Base-by-base conservation (phyloP, 2,797 vertebrate species). In the Microhierax caerulescens region DNA sequence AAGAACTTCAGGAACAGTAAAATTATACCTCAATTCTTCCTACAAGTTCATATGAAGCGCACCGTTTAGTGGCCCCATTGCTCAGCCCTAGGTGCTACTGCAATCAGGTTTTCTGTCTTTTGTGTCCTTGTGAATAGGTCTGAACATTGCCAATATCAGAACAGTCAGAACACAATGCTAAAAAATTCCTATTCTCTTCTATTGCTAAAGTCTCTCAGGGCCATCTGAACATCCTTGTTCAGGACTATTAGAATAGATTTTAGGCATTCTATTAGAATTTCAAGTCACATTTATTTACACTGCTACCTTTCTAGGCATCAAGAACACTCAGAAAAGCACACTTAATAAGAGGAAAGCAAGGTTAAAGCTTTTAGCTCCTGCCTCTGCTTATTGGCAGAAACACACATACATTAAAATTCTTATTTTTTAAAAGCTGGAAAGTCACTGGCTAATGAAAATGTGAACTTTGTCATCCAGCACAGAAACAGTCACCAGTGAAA, bases 21-120 rank as follows among this genome's bases (percentile, higher is more conserved):
- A 94, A 96, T 95, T 60, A 84, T 28, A 79, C 17, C 5, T 57
- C 22, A 70, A 1, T 93, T 92, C 59, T 90, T 94, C 65, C 74
- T 63, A 56, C 25, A 89, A 25, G 32, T 24, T 92, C 74, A 74
- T 32, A 63, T 79, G 27, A 93, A 95, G 41, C 50, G 68, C 36
- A 59, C 39, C 22, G 51, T 36, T 93, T 76, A 79, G 83, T 63
- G 36, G 25, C 12, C 43, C 25, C 64, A n/a, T 23, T 89, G 67
- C 80, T 95, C 67, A 85, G 79, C 91, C 37, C 27, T 7, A 76
- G 54, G 16, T 73, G 27, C 59, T 92, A 19, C 18, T 89, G 50
- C 92, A 97, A 76, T 95, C 90, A 93, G 57, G 10, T 82, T 96
- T 86, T 93, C 47, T 74, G 60, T 30, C 94, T 82, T 95, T 96